Evolutionary conservation across 1,140 invertebrate genomes (phyloP).

Genomic region (Hirudo medicinalis): DNA sequence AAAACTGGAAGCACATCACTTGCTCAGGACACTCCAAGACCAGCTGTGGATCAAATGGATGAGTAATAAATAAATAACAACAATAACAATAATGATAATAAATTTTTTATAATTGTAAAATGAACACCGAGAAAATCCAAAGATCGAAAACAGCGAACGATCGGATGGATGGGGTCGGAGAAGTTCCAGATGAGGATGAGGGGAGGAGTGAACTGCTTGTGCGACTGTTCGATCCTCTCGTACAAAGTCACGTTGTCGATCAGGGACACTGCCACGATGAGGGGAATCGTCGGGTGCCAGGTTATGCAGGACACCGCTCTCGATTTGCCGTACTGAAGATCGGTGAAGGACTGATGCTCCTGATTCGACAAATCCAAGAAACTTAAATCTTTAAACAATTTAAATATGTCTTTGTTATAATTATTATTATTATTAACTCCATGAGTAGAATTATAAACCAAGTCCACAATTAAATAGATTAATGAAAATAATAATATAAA

Average conservation of each 20-base stretch:
- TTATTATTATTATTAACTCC: no score
- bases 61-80: no score
- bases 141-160: not conserved
- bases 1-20: conserved; percentile 41
- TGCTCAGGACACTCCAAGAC: conserved; percentile 44
- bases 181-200: conserved; percentile 45
- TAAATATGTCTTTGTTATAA: no score
- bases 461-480: no score
- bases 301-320: conserved; percentile 42
- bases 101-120: not conserved
- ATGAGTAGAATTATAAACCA: no score
- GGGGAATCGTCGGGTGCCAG: conserved; percentile 43
- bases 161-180: conserved; percentile 31
- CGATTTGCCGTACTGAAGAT: conserved; percentile 42
- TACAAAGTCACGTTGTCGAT: conserved; percentile 41
- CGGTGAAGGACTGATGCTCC: conserved; percentile 44
- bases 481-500: no score
- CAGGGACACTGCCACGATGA: conserved; percentile 40
- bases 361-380: conserved; percentile 17
- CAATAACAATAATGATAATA: no score
- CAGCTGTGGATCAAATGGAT: conserved; percentile 29
- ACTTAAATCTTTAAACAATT: no score
- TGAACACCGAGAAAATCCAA: no score
- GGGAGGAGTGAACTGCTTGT: conserved; percentile 41
- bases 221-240: conserved; percentile 39